phyloP scores from a whole-genome alignment of 1,140 invertebrate genomes.

The Magallana ariakensis region DNA sequence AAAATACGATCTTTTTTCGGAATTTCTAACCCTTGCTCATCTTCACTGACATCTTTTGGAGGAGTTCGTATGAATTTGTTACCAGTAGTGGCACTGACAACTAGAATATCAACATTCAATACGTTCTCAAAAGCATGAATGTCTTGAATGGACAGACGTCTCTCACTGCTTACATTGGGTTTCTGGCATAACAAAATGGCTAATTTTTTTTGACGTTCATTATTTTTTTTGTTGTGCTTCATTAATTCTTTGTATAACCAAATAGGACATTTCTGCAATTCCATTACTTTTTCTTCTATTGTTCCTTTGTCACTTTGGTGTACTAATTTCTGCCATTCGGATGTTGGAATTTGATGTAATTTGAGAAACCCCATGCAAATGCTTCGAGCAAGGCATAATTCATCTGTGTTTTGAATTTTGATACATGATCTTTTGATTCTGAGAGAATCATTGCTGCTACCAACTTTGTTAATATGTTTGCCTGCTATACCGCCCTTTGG shows the following conservation, averaged over 20 bases:
- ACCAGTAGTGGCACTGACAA: not conserved
- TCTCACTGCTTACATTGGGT: not conserved
- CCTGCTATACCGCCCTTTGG: slow-evolving; percentile 2
- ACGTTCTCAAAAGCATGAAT: slow-evolving; percentile 40
- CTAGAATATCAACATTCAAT: slow-evolving; percentile 28
- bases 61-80: slow-evolving; percentile 33
- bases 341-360: not conserved
- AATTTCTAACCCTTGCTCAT: not conserved
- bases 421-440: slow-evolving; percentile 10
- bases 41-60: not conserved
- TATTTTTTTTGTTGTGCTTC: not conserved
- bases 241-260: slow-evolving; percentile 33
- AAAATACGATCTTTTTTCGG: not conserved
- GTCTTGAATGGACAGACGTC: slow-evolving; percentile 16
- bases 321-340: not conserved
- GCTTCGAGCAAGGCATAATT: slow-evolving; percentile 27
- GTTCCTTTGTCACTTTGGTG: not conserved
- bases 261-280: slow-evolving; percentile 20
- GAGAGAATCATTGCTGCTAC: slow-evolving; percentile 5
- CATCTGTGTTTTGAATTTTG: slow-evolving; percentile 37
- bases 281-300: slow-evolving; percentile 23
- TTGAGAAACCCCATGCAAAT: slow-evolving; percentile 22
- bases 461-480: not conserved
- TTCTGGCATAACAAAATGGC: not conserved
- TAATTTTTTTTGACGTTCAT: slow-evolving; percentile 10